These are phyloP conservation scores for Daktulosphaira vitifoliae DNA, from an alignment of 1,140 invertebrate species.

Conservation along the genomic window DNA sequence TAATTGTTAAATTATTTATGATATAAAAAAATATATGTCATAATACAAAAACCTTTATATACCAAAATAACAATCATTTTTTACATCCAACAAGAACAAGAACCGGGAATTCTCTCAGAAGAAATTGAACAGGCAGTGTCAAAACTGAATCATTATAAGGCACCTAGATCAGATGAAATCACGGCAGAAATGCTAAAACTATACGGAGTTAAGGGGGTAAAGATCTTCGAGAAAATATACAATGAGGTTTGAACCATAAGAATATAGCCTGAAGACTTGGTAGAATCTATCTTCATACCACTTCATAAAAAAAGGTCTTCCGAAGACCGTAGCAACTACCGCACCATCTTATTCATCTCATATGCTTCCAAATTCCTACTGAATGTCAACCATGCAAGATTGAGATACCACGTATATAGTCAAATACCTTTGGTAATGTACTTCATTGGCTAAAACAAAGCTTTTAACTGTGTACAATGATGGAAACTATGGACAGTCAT, in stretches of 20 bases:
- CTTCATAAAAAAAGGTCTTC: slow-evolving; percentile 36
- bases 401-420: no score
- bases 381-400: slow-evolving; percentile 35
- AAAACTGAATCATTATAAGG: slow-evolving; percentile 36
- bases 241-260: slow-evolving; percentile 34
- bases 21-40: no score
- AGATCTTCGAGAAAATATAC: slow-evolving; percentile 17
- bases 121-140: no score
- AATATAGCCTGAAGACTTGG: slow-evolving; percentile 35
- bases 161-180: slow-evolving; percentile 38
- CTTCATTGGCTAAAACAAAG: slow-evolving; percentile 30
- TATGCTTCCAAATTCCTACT: slow-evolving; percentile 36
- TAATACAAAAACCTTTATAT: no score
- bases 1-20: no score
- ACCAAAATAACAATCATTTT: no score
- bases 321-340: slow-evolving; percentile 34
- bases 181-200: slow-evolving; percentile 37
- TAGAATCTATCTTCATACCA: slow-evolving; percentile 35
- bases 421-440: not conserved
- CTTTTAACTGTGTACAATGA: no score
- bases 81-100: no score
- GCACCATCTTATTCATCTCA: slow-evolving; percentile 36
- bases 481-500: no score
- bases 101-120: slow-evolving; percentile 7
- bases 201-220: not conserved